Evolutionary conservation across 2,797 vertebrate species (phyloP).

Genomic region (Scolopax bukidnonensis): DNA sequence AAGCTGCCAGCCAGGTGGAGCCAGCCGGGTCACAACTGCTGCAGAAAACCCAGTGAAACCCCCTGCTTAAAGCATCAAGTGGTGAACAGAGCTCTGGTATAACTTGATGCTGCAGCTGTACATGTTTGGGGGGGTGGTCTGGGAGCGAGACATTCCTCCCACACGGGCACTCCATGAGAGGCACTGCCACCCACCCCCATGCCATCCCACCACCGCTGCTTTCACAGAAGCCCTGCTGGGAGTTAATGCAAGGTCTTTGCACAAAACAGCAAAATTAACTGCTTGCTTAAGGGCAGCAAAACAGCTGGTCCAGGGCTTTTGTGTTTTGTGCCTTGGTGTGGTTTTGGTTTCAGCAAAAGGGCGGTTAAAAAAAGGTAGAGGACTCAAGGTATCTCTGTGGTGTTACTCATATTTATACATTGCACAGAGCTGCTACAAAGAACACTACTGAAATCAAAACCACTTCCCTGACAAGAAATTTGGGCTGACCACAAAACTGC

Average conservation of each 20-base stretch:
- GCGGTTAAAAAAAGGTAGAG: not conserved
- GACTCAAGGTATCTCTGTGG: not conserved
- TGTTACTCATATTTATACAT: not conserved
- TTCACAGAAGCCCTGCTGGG: not conserved
- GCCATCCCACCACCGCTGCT: fast-evolving
- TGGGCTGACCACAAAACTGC: not conserved
- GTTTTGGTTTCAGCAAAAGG: not conserved
- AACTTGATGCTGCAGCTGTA: not conserved
- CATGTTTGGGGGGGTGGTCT: not conserved
- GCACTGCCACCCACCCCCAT: not conserved
- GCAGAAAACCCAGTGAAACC: not conserved
- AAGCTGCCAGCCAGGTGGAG: not conserved
- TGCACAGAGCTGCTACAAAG: not conserved
- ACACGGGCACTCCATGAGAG: fast-evolving
- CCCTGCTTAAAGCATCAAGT: not conserved
- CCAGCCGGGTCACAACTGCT: not conserved
- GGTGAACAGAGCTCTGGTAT: fast-evolving
- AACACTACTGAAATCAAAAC: not conserved
- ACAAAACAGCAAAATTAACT: not conserved
- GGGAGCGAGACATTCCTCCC: fast-evolving
- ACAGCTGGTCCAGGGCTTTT: not conserved
- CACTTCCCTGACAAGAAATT: not conserved
- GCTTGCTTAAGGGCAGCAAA: not conserved
- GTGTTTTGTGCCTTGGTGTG: not conserved
- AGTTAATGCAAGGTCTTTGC: not conserved